Conservation (phyloP, 2,113 vertebrate species). For the Notarius lentiginosus region DNA sequence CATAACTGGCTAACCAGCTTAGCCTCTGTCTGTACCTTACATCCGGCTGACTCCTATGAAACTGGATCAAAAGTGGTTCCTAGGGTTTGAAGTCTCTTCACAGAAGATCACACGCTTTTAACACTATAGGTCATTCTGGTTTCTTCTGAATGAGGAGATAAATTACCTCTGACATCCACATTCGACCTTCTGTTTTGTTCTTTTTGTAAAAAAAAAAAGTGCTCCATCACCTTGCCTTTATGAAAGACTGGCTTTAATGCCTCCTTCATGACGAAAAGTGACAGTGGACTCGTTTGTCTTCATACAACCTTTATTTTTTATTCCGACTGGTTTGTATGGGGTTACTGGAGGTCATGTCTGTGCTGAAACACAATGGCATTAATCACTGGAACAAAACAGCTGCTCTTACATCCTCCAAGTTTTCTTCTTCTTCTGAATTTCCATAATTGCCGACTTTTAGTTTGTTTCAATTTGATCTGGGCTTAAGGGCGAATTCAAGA, state of each 20-base stretch:
- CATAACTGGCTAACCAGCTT: neutral
- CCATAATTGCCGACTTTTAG: neutral
- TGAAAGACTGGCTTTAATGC: neutral
- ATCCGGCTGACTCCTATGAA: constrained; percentile 2
- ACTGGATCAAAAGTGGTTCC: constrained; percentile 27
- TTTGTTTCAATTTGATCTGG: neutral
- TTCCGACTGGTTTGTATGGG: neutral
- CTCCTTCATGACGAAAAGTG: neutral
- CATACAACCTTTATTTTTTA: neutral
- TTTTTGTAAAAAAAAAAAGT: neutral
- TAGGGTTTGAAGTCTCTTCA: constrained; percentile 28
- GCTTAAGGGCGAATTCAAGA: neutral
- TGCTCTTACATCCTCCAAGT: neutral
- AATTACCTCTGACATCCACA: constrained; percentile 17
- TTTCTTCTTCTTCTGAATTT: neutral
- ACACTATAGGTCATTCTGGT: neutral
- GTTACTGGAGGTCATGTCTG: neutral
- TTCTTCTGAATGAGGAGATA: constrained; percentile 5
- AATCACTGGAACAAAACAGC: neutral
- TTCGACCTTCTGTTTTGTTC: constrained; percentile 15
- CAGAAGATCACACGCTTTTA: neutral
- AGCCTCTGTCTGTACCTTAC: constrained; percentile 5
- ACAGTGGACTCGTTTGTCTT: neutral
- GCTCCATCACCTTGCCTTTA: neutral
- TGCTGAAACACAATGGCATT: neutral